These are phyloP conservation scores for Melangyna quadrimaculata DNA, from an alignment of 2,888 invertebrate genomes.

Conservation along the genomic window DNA sequence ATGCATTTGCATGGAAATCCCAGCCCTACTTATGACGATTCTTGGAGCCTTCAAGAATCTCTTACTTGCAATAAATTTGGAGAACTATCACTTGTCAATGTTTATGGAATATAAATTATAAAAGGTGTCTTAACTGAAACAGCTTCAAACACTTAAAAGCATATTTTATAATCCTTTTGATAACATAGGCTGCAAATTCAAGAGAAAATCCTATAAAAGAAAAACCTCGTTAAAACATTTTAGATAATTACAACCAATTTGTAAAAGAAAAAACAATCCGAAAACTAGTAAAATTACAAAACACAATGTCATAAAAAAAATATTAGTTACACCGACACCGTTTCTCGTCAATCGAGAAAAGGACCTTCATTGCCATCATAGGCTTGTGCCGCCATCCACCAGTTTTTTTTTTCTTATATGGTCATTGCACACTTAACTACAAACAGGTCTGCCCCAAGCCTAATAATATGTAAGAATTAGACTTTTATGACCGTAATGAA, in stretches of 20 bases:
- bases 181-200: not conserved
- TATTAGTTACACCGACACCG: too few species aligned
- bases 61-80: too few species aligned
- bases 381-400: not conserved
- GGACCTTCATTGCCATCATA: not conserved
- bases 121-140: too few species aligned
- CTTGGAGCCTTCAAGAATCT: too few species aligned
- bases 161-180: not conserved
- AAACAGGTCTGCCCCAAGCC: not conserved
- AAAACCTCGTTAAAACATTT: not conserved
- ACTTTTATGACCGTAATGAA: constrained; percentile 44
- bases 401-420: not conserved
- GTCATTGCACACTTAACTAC: not conserved
- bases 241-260: not conserved
- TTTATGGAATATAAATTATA: too few species aligned
- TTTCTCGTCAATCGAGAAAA: not conserved
- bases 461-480: constrained; percentile 13
- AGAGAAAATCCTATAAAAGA: not conserved
- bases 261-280: not conserved
- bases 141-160: not conserved
- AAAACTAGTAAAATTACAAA: not conserved
- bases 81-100: too few species aligned
- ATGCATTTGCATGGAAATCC: too few species aligned
- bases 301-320: not conserved
- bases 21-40: too few species aligned